Evolutionary conservation across 2,888 invertebrate species (phyloP).

Genomic region (Ennomos fuscantarius): DNA sequence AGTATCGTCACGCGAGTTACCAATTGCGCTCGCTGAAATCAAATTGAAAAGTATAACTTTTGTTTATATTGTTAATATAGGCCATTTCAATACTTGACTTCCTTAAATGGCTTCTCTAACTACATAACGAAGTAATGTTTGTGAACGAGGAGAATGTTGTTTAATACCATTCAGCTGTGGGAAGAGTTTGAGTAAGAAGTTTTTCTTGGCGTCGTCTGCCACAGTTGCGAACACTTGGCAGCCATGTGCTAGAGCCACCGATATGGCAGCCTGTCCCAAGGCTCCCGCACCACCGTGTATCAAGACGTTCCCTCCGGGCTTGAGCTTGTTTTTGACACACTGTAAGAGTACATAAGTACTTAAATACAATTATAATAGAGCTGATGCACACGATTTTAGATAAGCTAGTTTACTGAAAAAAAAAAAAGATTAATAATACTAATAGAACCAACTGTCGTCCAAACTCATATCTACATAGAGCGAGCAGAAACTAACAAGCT

Average conservation of each 20-base stretch:
- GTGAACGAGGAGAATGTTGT: not conserved
- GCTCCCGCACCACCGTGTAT: slow-evolving; percentile 67
- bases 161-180: slow-evolving; percentile 58
- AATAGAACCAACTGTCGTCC: too few species aligned
- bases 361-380: too few species aligned
- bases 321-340: slow-evolving; percentile 42
- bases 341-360: slow-evolving; percentile 30
- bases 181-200: slow-evolving; percentile 57
- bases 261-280: slow-evolving; percentile 64
- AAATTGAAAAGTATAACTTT: not conserved
- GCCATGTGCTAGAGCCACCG: slow-evolving; percentile 54
- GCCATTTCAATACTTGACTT: too few species aligned
- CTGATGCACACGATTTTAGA: too few species aligned
- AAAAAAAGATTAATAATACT: too few species aligned
- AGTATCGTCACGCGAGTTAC: slow-evolving; percentile 57
- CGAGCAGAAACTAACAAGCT: too few species aligned
- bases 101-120: too few species aligned
- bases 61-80: too few species aligned
- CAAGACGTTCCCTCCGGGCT: slow-evolving; percentile 38
- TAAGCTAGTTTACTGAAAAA: too few species aligned
- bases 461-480: too few species aligned
- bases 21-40: slow-evolving; percentile 60
- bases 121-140: not conserved
- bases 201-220: slow-evolving; percentile 56
- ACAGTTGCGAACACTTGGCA: slow-evolving; percentile 66